Evolutionary conservation across 2,113 vertebrate genomes (phyloP).

Genomic region (Galemys pyrenaicus): DNA sequence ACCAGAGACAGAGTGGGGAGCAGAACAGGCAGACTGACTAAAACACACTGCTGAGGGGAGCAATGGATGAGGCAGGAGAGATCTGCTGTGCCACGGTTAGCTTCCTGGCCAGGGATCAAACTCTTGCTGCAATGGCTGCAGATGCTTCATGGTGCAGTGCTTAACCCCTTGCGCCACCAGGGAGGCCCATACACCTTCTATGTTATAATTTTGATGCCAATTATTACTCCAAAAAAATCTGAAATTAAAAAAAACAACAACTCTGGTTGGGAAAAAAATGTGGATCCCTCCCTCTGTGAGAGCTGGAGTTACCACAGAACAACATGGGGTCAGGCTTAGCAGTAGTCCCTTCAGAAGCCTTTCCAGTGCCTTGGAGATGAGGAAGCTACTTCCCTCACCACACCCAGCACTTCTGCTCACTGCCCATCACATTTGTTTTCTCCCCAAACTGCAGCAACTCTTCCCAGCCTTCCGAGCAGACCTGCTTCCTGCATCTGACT

Average conservation of each 20-base stretch:
- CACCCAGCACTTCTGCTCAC: not conserved
- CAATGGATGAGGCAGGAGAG: no score
- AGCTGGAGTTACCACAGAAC: not conserved
- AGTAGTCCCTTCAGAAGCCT: not conserved
- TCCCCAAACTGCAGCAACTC: not conserved
- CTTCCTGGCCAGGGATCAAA: no score
- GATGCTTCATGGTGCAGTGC: no score
- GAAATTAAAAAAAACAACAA: not conserved
- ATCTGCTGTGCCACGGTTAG: no score
- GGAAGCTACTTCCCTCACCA: not conserved
- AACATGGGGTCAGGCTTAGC: no score
- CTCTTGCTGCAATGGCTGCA: no score
- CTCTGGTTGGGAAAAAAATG: not conserved
- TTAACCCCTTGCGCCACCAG: no score
- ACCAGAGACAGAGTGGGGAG: no score
- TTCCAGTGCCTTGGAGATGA: accelerated
- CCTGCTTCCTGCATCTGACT: not conserved
- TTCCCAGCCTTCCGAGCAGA: not conserved
- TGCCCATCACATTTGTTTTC: not conserved
- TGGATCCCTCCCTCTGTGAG: not conserved
- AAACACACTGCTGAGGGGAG: no score
- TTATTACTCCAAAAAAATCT: not conserved
- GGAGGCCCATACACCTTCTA: not conserved
- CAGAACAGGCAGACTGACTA: no score
- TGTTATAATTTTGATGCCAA: not conserved